These are phyloP conservation scores for Raillietiella orientalis DNA, from an alignment of 2,888 invertebrate genomes.

Conservation along the genomic window DNA sequence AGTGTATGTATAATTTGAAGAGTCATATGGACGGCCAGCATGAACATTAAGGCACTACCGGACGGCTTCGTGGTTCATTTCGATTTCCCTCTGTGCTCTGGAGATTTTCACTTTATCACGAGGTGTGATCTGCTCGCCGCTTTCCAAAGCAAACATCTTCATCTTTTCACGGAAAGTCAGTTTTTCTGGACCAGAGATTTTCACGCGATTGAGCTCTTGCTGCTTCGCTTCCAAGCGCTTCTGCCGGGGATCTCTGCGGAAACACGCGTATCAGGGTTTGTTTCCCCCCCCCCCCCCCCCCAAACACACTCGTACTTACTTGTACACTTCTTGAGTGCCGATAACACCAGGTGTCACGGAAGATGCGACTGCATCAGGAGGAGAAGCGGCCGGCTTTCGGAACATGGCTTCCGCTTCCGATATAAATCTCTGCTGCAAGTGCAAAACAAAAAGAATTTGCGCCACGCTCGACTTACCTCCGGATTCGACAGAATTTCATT, in stretches of 20 bases:
- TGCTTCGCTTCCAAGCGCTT: conserved; percentile 53
- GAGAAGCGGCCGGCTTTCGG: too few relatives aligned
- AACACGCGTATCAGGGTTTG: conserved; percentile 2
- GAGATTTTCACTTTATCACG: conserved; percentile 87
- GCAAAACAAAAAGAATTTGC: too few relatives aligned
- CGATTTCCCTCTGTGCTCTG: conserved; percentile 74
- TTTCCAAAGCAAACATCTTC: conserved; percentile 95
- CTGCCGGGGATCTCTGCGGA: conserved; percentile 47
- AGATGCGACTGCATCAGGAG: conserved; percentile 19
- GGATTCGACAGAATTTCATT: too few relatives aligned
- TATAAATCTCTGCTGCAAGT: too few relatives aligned
- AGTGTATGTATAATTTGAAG: too few relatives aligned
- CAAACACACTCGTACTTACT: conserved; percentile 16
- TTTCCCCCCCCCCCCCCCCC: too few relatives aligned
- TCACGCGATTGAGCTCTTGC: conserved; percentile 16
- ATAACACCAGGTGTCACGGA: conserved; percentile 64
- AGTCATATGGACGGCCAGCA: too few relatives aligned
- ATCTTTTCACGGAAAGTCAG: conserved; percentile 94
- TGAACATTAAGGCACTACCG: too few relatives aligned
- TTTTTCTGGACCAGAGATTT: conserved; percentile 37
- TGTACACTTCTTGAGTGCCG: conserved; percentile 90
- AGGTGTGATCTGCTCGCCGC: conserved; percentile 68
- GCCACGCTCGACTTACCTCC: too few relatives aligned
- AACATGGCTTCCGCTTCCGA: too few relatives aligned
- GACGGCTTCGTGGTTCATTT: too few relatives aligned